Conservation (phyloP, 92 coral and sea anemone genomes). For the Palythoa grandiflora region DNA sequence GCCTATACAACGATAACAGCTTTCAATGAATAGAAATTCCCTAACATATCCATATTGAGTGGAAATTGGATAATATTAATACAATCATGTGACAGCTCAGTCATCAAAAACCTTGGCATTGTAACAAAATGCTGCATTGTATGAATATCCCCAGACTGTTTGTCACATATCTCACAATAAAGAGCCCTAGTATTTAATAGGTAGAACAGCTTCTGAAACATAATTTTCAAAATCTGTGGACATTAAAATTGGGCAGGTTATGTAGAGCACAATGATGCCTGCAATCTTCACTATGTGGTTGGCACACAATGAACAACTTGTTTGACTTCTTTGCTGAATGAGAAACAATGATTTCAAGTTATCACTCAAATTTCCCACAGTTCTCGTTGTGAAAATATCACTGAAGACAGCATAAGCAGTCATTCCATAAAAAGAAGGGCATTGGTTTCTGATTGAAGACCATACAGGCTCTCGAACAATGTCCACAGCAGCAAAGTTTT, state of each 20-base stretch:
- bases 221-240: background rate
- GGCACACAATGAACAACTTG: slow-evolving; percentile 41
- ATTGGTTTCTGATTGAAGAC: slow-evolving; percentile 14
- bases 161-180: background rate
- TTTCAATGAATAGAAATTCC: background rate
- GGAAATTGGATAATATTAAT: background rate
- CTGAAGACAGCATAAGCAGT: slow-evolving; percentile 22
- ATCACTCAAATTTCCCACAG: slow-evolving; percentile 41
- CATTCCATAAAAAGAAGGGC: slow-evolving; percentile 31
- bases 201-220: background rate
- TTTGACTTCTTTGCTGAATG: slow-evolving; percentile 54
- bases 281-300: slow-evolving; percentile 47
- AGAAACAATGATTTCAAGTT: slow-evolving; percentile 53
- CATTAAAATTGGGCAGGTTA: background rate
- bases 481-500: slow-evolving; percentile 22
- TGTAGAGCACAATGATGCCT: slow-evolving; percentile 33
- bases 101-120: slow-evolving; percentile 1
- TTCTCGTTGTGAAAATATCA: slow-evolving; percentile 24
- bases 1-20: background rate
- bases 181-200: background rate
- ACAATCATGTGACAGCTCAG: background rate
- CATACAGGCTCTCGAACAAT: slow-evolving; percentile 28
- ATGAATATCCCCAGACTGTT: background rate
- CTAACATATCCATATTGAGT: slow-evolving; percentile 2
- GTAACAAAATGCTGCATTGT: slow-evolving; percentile 8